These are phyloP conservation scores for Nasonovia ribisnigri DNA, from an alignment of 2,888 invertebrate genomes.

Conservation along the genomic window DNA sequence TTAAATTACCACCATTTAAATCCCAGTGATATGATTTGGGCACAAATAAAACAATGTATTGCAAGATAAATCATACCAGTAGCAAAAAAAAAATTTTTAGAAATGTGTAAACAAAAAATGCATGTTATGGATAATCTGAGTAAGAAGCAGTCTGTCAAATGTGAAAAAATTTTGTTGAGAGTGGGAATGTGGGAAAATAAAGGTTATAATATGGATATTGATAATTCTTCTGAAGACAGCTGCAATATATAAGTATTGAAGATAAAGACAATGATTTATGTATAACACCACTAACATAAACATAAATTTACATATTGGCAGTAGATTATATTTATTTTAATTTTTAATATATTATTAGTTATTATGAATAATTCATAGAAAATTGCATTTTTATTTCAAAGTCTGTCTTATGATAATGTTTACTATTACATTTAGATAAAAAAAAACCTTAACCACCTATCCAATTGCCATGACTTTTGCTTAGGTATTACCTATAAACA, in stretches of 20 bases:
- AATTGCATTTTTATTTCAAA: not conserved
- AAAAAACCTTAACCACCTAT: not conserved
- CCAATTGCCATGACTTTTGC: not conserved
- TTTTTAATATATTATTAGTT: not conserved
- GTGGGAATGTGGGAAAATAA: not conserved
- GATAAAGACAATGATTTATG: slow-evolving; percentile 6
- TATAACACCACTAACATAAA: not conserved
- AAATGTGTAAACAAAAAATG: slow-evolving; percentile 20
- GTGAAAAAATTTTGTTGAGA: slow-evolving; percentile 28
- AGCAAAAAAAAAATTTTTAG: not conserved
- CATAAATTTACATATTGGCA: too few species aligned
- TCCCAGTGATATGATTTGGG: slow-evolving; percentile 29
- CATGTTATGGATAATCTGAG: not conserved
- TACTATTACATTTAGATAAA: not conserved
- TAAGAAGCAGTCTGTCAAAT: slow-evolving; percentile 15
- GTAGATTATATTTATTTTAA: too few species aligned
- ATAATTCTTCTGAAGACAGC: not conserved
- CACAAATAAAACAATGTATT: not conserved
- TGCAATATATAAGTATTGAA: not conserved
- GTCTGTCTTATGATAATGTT: not conserved
- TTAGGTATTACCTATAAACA: not conserved
- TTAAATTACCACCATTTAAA: slow-evolving; percentile 10
- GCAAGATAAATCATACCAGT: slow-evolving; percentile 32
- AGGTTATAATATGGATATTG: not conserved
- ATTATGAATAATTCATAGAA: not conserved